Base-by-base conservation (phyloP, 2,797 vertebrate species). In the Eurystomus glaucurus region DNA sequence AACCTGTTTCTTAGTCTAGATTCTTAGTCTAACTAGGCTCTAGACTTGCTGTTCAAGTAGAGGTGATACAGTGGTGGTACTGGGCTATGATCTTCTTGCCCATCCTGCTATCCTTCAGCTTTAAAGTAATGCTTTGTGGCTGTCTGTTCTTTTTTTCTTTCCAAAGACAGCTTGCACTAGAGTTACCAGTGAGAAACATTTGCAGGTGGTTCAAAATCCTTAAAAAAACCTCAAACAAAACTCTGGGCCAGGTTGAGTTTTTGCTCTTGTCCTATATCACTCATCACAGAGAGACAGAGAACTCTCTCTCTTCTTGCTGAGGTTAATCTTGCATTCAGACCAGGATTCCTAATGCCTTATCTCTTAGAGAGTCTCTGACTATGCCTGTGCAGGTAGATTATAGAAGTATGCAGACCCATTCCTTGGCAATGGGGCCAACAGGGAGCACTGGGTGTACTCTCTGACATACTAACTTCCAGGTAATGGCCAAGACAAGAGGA, bases 91-190 rank as follows among this genome's bases (percentile, higher is more conserved):
- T n/a, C 29, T 26, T 64, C 31, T 62, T 93, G 28, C 10, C 17
- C 17, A 65, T 35, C 21, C 46, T 65, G 22, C 20, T 69, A 2
- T 19, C 29, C 20, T 18, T 87, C 43, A 61, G 13, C n/a, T 87
- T 77, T 81, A 68, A 87, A 61, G 33, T 50, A 52, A 60, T 14
- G 12, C 3, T 81, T 5, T 51, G 11, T 22, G 33, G 6, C n/a
- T 68, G 10, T 5, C 2, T 37, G 6, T 7, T 2, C 9, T 26
- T 43, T 35, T 35, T 8, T 48, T 10, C 15, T 31, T n/a, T 4
- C 41, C 14, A 31, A 25, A 76, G 11, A 35, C 8, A 66, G 28
- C 3, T 3, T 83, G 16, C 66, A 48, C 20, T 23, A 50, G 33
- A 46, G 14, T 57, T 65, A 46, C 10, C 14, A n/a, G 16, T 51